These are phyloP conservation scores for Agriopis leucophaearia DNA, from an alignment of 2,888 invertebrate species.

Conservation along the genomic window DNA sequence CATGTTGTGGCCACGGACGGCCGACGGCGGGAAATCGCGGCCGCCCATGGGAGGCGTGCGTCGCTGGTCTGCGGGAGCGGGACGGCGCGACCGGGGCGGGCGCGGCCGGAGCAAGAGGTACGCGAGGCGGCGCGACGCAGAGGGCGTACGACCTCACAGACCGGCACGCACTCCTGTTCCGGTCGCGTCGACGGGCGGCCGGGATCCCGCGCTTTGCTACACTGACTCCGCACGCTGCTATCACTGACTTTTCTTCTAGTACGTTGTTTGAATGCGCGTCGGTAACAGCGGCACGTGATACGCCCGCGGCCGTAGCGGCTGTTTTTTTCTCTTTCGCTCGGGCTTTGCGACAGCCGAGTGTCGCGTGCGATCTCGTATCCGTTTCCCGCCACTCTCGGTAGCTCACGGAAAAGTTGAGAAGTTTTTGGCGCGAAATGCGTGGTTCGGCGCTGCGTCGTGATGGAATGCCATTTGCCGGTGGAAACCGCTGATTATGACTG, in stretches of 20 bases:
- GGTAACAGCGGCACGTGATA: conserved; percentile 82
- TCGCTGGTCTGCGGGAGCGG: conserved; percentile 69
- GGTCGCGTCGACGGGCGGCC: conserved; percentile 86
- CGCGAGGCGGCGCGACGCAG: conserved; percentile 87
- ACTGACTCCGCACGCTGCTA: conserved; percentile 75
- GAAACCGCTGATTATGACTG: conserved; percentile 66
- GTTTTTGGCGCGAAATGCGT: conserved; percentile 84
- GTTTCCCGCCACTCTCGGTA: conserved; percentile 77
- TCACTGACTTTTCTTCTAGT: conserved; percentile 77
- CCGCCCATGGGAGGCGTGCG: conserved; percentile 86
- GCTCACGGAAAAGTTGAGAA: conserved; percentile 66
- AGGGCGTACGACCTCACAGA: conserved; percentile 83
- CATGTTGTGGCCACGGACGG: conserved; percentile 78
- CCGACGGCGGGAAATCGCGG: conserved; percentile 82
- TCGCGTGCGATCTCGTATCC: conserved; percentile 75
- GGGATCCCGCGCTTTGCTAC: conserved; percentile 82
- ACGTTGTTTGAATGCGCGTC: conserved; percentile 81
- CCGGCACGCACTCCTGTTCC: conserved; percentile 85
- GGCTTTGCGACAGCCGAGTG: conserved; percentile 76
- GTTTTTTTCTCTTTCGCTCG: conserved; percentile 80
- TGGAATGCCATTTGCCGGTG: conserved; percentile 61
- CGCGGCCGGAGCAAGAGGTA: conserved; percentile 69
- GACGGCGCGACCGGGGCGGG: conserved; percentile 60
- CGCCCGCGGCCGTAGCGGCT: conserved; percentile 78
- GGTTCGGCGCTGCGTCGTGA: conserved; percentile 50